Conservation (phyloP, 1,140 invertebrate genomes). For the Hypsibius dujardini region DNA sequence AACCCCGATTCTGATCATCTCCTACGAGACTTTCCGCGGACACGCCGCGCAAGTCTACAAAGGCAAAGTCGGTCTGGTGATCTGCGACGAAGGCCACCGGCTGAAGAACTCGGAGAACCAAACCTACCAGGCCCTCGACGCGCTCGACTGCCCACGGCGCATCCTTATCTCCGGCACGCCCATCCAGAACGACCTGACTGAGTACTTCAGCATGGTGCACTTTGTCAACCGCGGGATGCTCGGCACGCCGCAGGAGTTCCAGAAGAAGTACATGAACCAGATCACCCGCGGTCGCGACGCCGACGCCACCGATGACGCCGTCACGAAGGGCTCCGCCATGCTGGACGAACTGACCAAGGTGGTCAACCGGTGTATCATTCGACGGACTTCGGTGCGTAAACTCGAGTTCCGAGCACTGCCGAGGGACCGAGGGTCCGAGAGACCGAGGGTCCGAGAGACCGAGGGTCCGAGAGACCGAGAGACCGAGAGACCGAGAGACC, state of each 20-base stretch:
- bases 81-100: constrained; percentile 94
- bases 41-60: constrained; percentile 71
- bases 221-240: constrained; percentile 94
- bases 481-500: no score
- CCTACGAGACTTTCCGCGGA: constrained; percentile 93
- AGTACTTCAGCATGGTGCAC: constrained; percentile 94
- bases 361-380: constrained; percentile 90
- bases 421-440: no score
- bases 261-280: constrained; percentile 73
- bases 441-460: no score
- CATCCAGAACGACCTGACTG: constrained; percentile 95
- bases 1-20: constrained; percentile 85
- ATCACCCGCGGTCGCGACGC: constrained; percentile 85
- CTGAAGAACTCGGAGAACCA: constrained; percentile 96
- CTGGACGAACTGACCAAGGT: constrained; percentile 64
- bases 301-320: constrained; percentile 57
- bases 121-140: constrained; percentile 84
- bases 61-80: constrained; percentile 76
- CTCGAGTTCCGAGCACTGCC: no score
- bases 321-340: constrained; percentile 64
- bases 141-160: constrained; percentile 51
- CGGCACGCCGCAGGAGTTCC: constrained; percentile 74
- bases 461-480: no score
- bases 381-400: constrained; percentile 54
- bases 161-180: constrained; percentile 95